These are phyloP conservation scores for Tortrix viridana DNA, from an alignment of 2,888 invertebrate species.

Conservation along the genomic window DNA sequence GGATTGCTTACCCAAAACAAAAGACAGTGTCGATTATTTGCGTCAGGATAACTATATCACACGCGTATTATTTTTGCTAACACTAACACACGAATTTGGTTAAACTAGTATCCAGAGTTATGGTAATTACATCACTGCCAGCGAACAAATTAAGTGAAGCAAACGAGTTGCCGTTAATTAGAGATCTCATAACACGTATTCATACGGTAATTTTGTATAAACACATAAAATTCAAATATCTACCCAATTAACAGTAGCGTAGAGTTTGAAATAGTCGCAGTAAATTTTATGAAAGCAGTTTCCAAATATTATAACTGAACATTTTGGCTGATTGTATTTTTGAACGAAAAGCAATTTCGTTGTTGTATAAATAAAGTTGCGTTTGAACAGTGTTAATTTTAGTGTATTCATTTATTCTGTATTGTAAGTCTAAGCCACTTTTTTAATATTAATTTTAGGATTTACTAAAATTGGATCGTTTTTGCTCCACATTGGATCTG, in stretches of 20 bases:
- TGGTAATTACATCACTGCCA: conserved; percentile 34
- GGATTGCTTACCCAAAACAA: too few relatives aligned
- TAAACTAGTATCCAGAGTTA: conserved; percentile 23
- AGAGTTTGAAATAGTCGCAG: conserved; percentile 2
- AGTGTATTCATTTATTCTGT: background rate
- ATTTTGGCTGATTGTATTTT: conserved; percentile 20
- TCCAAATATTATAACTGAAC: conserved; percentile 28
- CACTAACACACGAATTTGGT: conserved; percentile 2
- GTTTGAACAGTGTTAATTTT: background rate
- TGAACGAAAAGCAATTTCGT: conserved; percentile 26
- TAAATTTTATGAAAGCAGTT: conserved; percentile 17
- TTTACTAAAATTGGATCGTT: too few relatives aligned
- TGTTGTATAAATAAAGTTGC: conserved; percentile 15
- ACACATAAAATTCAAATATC: background rate
- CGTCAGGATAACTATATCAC: background rate
- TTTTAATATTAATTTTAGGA: too few relatives aligned
- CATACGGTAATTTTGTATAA: conserved; percentile 29
- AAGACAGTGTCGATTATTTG: background rate
- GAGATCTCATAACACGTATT: conserved; percentile 41
- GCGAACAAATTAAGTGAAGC: conserved; percentile 37
- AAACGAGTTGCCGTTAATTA: conserved; percentile 36
- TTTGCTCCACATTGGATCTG: too few relatives aligned
- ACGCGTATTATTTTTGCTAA: conserved; percentile 9
- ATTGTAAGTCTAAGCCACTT: background rate
- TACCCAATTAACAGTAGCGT: background rate